Evolutionary conservation across 1,140 invertebrate genomes (phyloP).

Genomic region (Drosophila sucinea): DNA sequence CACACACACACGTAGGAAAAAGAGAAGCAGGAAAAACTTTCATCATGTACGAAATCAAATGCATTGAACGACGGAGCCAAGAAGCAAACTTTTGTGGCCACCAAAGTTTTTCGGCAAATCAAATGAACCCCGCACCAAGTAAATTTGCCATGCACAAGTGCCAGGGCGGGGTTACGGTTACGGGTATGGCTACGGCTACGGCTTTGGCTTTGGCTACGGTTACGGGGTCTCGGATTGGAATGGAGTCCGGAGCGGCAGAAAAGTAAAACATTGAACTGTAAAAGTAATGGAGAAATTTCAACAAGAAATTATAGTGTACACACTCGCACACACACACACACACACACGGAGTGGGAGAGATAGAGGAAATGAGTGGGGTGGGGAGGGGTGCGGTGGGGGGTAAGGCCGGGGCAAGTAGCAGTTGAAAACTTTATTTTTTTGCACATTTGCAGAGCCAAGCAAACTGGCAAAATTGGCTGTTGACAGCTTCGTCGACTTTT

Average conservation of each 20-base stretch:
- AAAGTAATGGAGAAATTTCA: slow-evolving; percentile 76
- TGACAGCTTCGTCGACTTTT: slow-evolving; percentile 52
- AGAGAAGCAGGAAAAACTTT: slow-evolving; percentile 38
- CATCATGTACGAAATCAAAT: slow-evolving; percentile 70
- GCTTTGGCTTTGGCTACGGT: not conserved
- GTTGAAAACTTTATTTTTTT: slow-evolving; percentile 16
- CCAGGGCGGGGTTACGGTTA: slow-evolving; percentile 19
- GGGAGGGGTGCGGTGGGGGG: not conserved
- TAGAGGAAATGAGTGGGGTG: not conserved
- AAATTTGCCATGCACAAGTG: slow-evolving; percentile 74
- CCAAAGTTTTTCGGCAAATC: slow-evolving; percentile 75
- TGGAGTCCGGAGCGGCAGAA: slow-evolving; percentile 18
- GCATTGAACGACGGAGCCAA: slow-evolving; percentile 68
- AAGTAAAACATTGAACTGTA: slow-evolving; percentile 79
- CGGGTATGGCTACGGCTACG: not conserved
- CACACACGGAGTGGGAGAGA: slow-evolving; percentile 17
- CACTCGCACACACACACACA: slow-evolving; percentile 38
- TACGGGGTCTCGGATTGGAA: not conserved
- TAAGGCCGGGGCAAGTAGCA: not conserved
- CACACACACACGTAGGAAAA: slow-evolving; percentile 2
- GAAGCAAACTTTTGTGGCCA: slow-evolving; percentile 78
- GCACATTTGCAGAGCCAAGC: slow-evolving; percentile 25
- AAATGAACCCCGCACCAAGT: slow-evolving; percentile 67
- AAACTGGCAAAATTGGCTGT: slow-evolving; percentile 71
- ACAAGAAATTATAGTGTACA: slow-evolving; percentile 71